phyloP scores from a whole-genome alignment of 2,888 invertebrate genomes.

The Stenichneumon culpator region DNA sequence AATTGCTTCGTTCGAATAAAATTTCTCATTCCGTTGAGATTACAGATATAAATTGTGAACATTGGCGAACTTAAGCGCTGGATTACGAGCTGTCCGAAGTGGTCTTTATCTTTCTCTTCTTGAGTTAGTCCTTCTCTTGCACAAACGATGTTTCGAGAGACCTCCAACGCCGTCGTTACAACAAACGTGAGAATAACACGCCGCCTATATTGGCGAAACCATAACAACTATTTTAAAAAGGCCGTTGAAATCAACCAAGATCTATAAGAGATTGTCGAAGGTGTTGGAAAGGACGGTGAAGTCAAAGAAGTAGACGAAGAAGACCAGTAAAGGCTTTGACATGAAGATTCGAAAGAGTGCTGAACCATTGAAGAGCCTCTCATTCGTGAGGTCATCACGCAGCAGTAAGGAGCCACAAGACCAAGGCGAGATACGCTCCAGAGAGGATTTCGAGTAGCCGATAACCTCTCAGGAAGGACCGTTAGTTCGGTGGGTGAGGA shows the following conservation, averaged over 20 bases:
- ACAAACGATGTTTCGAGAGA: background rate
- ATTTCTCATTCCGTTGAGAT: slow-evolving; percentile 2
- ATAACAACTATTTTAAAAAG: background rate
- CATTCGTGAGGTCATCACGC: slow-evolving; percentile 38
- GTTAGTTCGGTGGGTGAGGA: slow-evolving; percentile 65
- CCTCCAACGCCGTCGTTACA: background rate
- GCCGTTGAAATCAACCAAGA: background rate
- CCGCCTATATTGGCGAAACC: background rate
- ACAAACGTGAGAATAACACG: background rate
- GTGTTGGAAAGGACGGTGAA: background rate
- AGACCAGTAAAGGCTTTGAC: slow-evolving; percentile 21
- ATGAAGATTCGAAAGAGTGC: slow-evolving; percentile 21
- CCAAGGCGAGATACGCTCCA: slow-evolving; percentile 39
- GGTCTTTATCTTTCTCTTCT: background rate
- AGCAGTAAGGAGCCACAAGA: slow-evolving; percentile 27
- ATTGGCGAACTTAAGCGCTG: background rate
- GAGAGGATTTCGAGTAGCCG: slow-evolving; percentile 62
- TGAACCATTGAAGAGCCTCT: slow-evolving; percentile 31
- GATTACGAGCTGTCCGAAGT: background rate
- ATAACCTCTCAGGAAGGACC: slow-evolving; percentile 61
- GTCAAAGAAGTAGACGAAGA: slow-evolving; percentile 33
- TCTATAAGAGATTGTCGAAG: background rate
- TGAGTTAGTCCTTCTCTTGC: background rate
- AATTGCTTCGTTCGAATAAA: slow-evolving; percentile 28
- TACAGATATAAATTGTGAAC: slow-evolving; percentile 4